These are phyloP conservation scores for Onychorhynchus coronatus DNA, from an alignment of 2,113 vertebrate species.

Conservation along the genomic window DNA sequence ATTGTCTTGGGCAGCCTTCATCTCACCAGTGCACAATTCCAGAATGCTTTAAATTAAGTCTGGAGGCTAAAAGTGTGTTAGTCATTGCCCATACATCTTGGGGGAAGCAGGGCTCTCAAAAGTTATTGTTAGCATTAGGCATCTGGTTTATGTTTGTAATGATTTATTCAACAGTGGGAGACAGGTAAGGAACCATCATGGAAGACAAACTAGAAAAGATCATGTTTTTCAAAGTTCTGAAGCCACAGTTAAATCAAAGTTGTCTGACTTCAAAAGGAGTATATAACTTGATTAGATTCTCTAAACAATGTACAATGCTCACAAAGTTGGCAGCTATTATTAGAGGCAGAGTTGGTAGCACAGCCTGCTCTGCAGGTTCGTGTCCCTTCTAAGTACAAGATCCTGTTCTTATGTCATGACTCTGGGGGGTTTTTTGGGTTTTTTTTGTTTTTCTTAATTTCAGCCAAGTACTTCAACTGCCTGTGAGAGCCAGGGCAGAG, in stretches of 20 bases:
- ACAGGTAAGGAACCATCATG: conserved; percentile 46
- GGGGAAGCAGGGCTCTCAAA: neutral
- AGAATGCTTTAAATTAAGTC: conserved; percentile 63
- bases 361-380: neutral
- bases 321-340: neutral
- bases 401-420: neutral
- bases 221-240: conserved; percentile 59
- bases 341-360: conserved; percentile 25
- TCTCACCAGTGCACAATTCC: conserved; percentile 45
- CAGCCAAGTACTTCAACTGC: neutral
- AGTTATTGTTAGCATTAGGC: conserved; percentile 54
- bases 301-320: conserved; percentile 16
- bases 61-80: conserved; percentile 51
- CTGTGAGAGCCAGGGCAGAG: neutral
- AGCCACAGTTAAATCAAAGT: conserved; percentile 50
- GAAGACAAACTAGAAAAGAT: conserved; percentile 59
- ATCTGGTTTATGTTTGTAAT: conserved; percentile 66
- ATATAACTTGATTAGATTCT: conserved; percentile 12
- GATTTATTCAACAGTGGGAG: conserved; percentile 63
- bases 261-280: conserved; percentile 48
- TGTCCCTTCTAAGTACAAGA: neutral
- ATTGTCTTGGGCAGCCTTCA: conserved; percentile 37
- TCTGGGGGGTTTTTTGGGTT: too few relatives aligned
- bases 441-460: neutral
- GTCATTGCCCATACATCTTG: conserved; percentile 47